Conservation (phyloP, 2,797 vertebrate genomes). For the Sternotherus odoratus region DNA sequence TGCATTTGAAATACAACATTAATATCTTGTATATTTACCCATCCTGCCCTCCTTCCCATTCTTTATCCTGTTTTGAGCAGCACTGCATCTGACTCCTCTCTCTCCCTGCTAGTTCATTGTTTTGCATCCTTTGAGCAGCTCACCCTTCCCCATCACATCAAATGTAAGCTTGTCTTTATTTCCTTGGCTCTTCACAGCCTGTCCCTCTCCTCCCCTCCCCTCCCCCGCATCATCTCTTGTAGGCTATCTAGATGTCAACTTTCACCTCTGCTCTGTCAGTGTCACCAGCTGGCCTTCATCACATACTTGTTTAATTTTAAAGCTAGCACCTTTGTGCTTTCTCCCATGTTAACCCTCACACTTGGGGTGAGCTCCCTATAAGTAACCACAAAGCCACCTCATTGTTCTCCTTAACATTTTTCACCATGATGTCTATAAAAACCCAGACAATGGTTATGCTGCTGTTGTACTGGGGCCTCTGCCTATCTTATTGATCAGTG, state of each 20-base stretch:
- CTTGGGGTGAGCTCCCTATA: neutral
- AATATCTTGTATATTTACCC: neutral
- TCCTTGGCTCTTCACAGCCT: neutral
- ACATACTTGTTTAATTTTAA: neutral
- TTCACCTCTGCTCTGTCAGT: neutral
- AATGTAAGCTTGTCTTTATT: neutral
- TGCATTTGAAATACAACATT: conserved; percentile 1
- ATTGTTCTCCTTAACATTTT: neutral
- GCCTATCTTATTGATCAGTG: neutral
- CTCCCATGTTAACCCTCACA: neutral
- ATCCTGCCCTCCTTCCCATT: neutral
- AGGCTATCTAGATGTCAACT: neutral
- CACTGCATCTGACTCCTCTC: neutral
- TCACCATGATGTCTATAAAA: neutral
- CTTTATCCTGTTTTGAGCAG: neutral
- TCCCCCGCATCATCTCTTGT: neutral
- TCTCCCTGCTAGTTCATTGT: neutral
- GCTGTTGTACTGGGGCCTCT: neutral
- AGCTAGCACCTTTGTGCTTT: too few species aligned
- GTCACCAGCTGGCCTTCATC: neutral
- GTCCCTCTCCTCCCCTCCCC: neutral
- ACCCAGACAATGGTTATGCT: neutral
- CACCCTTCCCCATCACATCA: neutral
- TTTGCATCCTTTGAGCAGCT: neutral
- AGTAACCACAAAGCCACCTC: neutral